Evolutionary conservation across 2,797 vertebrate species (phyloP), one percentile per base, ranked within the genome.

Genomic region (Ataeniobius toweri): DNA sequence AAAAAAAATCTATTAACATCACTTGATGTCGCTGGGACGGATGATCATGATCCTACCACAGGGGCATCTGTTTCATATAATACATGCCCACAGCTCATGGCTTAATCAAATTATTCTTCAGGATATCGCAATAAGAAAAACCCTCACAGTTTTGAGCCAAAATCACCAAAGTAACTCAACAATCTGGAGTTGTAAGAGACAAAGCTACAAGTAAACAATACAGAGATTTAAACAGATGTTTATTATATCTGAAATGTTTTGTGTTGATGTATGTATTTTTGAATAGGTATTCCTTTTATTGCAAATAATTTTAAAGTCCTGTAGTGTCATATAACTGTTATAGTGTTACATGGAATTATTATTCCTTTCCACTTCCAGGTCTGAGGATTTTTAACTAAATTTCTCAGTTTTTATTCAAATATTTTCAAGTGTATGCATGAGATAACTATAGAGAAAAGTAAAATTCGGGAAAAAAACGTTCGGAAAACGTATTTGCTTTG

Each of bases 41-140:
- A 56, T 55, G 18, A 76, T n/a, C 36, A 20, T 72, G 24, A 65
- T 36, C 2, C 10, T 18, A 63, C 48, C 6, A n/a, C 26, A 41
- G 56, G n/a, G 16, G 16, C 48, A 13, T 22, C 46, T 3, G 22
- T 41, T 53, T 65, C 24, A 50, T 39, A 26, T 39, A 6, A 22
- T 9, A 3, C 24, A 31, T 24, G 26, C 20, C 22, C 3, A 8
- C 68, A 50, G 41, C 59, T 1, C 18, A 39, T 20, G 8, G 22
- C n/a, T 28, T 71, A 26, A 63, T 69, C 16, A 46, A 76, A 56
- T 51, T 68, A 76, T 69, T 69, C 9, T 76, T 55, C 31, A 53
- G 48, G 13, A 41, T 68, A 63, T 2, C 5, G 16, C 5, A 18
- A 48, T 46, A 74, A 28, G 70, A 71, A 61, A 70, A 74, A 59